Conservation (phyloP, 2,888 invertebrate genomes). For the Athalia circularis region DNA sequence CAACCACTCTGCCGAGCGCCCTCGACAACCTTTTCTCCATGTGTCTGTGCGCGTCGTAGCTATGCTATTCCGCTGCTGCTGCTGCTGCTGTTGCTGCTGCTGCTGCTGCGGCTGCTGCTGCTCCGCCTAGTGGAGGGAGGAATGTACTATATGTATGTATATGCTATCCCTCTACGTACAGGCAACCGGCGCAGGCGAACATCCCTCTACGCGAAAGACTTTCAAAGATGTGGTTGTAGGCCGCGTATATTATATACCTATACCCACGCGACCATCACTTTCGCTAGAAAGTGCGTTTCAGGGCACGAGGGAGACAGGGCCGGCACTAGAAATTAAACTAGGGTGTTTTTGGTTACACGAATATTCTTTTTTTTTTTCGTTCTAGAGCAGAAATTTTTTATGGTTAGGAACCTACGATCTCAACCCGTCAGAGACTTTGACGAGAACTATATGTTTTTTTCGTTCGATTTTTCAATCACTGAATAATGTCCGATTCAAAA, state of each 20-base stretch:
- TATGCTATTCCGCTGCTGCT: too few species aligned
- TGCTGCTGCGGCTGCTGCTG: too few species aligned
- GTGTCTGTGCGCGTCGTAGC: not conserved
- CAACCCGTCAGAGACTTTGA: too few species aligned
- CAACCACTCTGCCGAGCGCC: constrained; percentile 15
- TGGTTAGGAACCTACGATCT: too few species aligned
- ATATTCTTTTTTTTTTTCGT: not conserved
- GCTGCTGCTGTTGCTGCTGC: too few species aligned
- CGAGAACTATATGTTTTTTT: too few species aligned
- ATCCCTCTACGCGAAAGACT: constrained; percentile 31
- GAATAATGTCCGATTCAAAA: too few species aligned
- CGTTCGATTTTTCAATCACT: too few species aligned
- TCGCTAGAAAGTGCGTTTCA: constrained; percentile 57
- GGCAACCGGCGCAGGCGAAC: constrained; percentile 13
- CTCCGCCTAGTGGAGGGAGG: not conserved
- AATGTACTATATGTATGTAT: not conserved
- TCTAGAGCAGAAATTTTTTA: not conserved
- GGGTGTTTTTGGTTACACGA: not conserved
- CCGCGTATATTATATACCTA: not conserved
- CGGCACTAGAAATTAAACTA: not conserved
- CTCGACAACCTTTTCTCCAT: not conserved
- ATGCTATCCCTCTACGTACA: not conserved
- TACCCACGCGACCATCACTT: constrained; percentile 66
- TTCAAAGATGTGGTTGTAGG: not conserved
- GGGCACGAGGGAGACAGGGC: constrained; percentile 25